Evolutionary conservation across 2,113 vertebrate species (phyloP).

Genomic region (Ciconia stormi): DNA sequence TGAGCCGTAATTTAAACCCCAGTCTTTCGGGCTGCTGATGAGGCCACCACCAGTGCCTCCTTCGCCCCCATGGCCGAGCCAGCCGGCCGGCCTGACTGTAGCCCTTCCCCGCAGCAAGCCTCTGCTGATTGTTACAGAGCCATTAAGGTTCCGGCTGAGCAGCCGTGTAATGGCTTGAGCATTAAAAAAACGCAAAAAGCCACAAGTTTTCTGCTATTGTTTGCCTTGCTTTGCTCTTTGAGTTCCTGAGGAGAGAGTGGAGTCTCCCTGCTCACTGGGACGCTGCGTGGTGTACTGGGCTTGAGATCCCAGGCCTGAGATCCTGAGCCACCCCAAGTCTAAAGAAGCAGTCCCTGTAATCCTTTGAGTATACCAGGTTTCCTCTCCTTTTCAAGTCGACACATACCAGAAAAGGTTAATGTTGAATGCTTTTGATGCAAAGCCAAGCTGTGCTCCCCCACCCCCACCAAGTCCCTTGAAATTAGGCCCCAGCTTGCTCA

Average conservation of each 20-base stretch:
- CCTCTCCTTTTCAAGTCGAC: not conserved
- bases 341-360: not conserved
- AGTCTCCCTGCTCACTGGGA: not conserved
- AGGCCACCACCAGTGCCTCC: accelerated
- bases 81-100: accelerated
- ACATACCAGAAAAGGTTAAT: not conserved
- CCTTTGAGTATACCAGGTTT: accelerated
- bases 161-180: not conserved
- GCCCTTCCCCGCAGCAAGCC: not conserved
- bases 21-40: accelerated
- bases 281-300: accelerated
- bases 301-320: not conserved
- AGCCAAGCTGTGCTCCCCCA: not conserved
- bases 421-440: not conserved
- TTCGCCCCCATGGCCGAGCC: accelerated
- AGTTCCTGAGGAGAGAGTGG: not conserved
- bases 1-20: not conserved
- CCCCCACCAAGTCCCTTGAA: not conserved
- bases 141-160: not conserved
- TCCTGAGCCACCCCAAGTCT: not conserved
- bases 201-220: not conserved
- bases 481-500: not conserved
- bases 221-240: not conserved
- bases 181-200: not conserved
- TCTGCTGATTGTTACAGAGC: too few species aligned